Evolutionary conservation across 2,797 vertebrate genomes (phyloP).

Genomic region (Xyrichtys novacula): DNA sequence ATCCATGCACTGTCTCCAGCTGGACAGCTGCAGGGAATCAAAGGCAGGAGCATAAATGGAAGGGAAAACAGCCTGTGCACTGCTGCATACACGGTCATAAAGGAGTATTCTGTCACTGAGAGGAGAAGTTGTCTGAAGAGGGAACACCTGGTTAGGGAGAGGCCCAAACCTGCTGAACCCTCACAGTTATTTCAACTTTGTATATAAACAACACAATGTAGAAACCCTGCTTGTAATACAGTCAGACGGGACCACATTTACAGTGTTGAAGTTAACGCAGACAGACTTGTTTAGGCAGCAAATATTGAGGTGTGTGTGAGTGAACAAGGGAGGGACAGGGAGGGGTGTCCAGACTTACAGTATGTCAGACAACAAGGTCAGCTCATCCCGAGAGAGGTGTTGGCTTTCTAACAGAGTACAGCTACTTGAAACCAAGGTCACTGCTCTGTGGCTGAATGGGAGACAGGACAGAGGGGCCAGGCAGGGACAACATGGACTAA

Average conservation of each 20-base stretch:
- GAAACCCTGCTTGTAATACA: conserved; percentile 7
- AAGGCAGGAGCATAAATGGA: conserved; percentile 69
- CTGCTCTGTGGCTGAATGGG: conserved; percentile 70
- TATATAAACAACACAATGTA: conserved; percentile 41
- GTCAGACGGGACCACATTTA: conserved; percentile 9
- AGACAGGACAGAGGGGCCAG: conserved; percentile 66
- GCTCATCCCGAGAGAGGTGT: conserved; percentile 83
- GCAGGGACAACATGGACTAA: conserved; percentile 54
- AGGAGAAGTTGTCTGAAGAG: conserved; percentile 71
- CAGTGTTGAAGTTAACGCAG: conserved; percentile 27
- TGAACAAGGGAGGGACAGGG: conserved; percentile 26
- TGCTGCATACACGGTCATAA: conserved; percentile 68
- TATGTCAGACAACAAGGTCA: conserved; percentile 84
- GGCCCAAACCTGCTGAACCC: conserved; percentile 64
- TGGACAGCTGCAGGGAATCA: conserved; percentile 86
- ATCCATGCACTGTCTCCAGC: conserved; percentile 74
- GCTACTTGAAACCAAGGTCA: conserved; percentile 87
- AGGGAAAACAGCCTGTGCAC: conserved; percentile 38
- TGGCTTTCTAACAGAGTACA: conserved; percentile 83
- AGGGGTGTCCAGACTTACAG: conserved; percentile 71
- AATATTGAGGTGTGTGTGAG: conserved; percentile 37
- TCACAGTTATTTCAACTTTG: conserved; percentile 60
- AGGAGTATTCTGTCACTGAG: conserved; percentile 66
- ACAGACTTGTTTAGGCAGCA: conserved; percentile 36
- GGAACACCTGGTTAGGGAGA: conserved; percentile 84